Base-by-base conservation (phyloP, 2,888 invertebrate species). In the Acronicta leporina region DNA sequence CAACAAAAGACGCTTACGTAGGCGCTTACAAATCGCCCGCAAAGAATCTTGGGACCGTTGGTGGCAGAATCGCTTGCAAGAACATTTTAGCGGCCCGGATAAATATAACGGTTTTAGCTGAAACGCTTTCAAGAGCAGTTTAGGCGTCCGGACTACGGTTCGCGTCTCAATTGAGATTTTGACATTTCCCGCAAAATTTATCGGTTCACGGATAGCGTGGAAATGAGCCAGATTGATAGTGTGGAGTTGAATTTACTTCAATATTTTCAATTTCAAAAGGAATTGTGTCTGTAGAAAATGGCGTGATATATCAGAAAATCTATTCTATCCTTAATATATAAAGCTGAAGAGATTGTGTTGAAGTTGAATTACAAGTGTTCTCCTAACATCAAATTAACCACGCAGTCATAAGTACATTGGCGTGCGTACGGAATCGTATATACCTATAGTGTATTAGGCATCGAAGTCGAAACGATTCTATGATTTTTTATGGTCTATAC, bases 11-110 rank as follows among this genome's bases (percentile, higher is more conserved):
- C 46, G 68, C 77, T 77, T 61, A 73, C 58, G 63, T 52, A 61
- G 63, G 64, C 63, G 77, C 55, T 62, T 77, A 77, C 74, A 77
- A 74, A 76, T 77, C 41, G 71, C 54, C 54, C 4, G 52, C 77
- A 64, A 77, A 71, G 71, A 73, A 74, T 73, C 68, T 56, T 16
- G 46, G 48, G 50, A 49, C 46, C 33, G 49, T 42, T 56, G 35
- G 44, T 11, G 40, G 30, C 49, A 49, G 63, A 61, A 73, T 64
- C 61, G 49, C 71, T 63, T 66, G 43, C 44, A 41, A 46, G 46
- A 63, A 56, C 63, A 75, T 70, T 73, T 71, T 57, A 75, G 68
- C 48, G 48, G 53, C 53, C 68, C 55, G 51, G 41, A 46, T 56
- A 50, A 50, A 46, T 56, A 33, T 35, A 45, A 61, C 13, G 55